Conservation (phyloP, 2,797 vertebrate genomes). For the Atherinosoma microstoma region DNA sequence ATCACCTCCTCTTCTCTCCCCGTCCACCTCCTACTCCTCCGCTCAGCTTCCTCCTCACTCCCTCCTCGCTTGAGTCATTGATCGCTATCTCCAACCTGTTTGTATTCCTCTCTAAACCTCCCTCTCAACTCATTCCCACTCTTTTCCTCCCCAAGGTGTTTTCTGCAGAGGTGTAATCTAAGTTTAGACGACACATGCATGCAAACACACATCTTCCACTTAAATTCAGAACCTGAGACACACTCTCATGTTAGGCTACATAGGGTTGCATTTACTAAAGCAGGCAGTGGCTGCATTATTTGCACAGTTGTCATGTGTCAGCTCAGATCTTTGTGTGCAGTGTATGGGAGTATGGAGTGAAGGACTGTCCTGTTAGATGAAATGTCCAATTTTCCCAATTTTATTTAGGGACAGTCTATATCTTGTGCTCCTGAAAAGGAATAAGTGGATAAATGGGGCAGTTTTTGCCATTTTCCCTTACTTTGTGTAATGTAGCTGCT, state of each 20-base stretch:
- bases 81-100: slow-evolving; percentile 63
- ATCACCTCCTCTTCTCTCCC: slow-evolving; percentile 34
- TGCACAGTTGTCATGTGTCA: neutral
- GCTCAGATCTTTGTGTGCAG: neutral
- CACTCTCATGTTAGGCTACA: neutral
- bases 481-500: slow-evolving; percentile 35
- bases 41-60: slow-evolving; percentile 31
- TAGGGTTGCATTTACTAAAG: neutral
- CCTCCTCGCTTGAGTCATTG: slow-evolving; percentile 48
- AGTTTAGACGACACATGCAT: slow-evolving; percentile 30
- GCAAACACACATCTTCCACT: neutral
- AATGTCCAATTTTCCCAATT: slow-evolving; percentile 18
- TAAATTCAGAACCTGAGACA: neutral
- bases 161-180: slow-evolving; percentile 35
- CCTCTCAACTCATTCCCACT: slow-evolving; percentile 37
- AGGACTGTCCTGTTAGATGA: slow-evolving; percentile 12
- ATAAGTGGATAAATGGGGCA: slow-evolving; percentile 17
- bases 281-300: neutral
- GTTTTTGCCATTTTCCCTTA: slow-evolving; percentile 24
- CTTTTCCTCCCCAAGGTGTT: slow-evolving; percentile 41
- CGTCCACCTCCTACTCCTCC: slow-evolving; percentile 19
- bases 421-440: slow-evolving; percentile 2
- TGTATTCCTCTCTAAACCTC: slow-evolving; percentile 68
- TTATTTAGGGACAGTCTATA: slow-evolving; percentile 1
- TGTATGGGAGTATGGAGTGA: slow-evolving; percentile 1